These are phyloP conservation scores for Delichon dasypus DNA, from an alignment of 2,797 vertebrate genomes.

Conservation along the genomic window DNA sequence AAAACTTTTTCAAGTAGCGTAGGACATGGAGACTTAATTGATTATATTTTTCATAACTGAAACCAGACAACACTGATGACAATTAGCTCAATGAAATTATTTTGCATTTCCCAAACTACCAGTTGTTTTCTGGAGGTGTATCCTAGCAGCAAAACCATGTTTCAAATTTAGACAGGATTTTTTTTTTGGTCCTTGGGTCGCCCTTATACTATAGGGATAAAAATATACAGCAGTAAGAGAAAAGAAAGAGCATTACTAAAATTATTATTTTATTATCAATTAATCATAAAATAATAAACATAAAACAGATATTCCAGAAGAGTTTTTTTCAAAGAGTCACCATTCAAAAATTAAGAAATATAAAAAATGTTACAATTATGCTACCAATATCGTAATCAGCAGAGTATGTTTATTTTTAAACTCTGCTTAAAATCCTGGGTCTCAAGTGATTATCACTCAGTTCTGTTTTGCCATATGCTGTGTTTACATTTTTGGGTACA, in stretches of 20 bases:
- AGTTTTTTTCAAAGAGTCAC: not conserved
- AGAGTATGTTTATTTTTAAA: not conserved
- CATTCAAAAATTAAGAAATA: not conserved
- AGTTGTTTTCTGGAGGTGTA: not conserved
- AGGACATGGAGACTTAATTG: not conserved
- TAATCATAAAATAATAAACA: not conserved
- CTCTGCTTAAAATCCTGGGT: not conserved
- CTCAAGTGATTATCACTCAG: not conserved
- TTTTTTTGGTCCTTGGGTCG: not conserved
- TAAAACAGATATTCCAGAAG: not conserved
- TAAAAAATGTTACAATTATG: not conserved
- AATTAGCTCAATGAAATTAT: not conserved
- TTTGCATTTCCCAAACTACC: not conserved
- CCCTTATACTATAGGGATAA: not conserved
- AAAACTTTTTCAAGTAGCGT: not conserved
- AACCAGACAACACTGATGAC: not conserved
- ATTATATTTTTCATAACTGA: not conserved
- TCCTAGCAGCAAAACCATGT: not conserved
- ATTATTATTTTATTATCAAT: not conserved
- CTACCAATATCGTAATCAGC: not conserved
- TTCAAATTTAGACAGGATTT: not conserved
- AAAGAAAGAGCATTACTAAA: not conserved
- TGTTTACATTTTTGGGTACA: not conserved
- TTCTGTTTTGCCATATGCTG: not conserved
- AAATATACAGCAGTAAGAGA: not conserved